Evolutionary conservation across 92 coral and sea anemone genomes (phyloP), one percentile per base, ranked within the genome.

Genomic region (Zoanthus solanderi): DNA sequence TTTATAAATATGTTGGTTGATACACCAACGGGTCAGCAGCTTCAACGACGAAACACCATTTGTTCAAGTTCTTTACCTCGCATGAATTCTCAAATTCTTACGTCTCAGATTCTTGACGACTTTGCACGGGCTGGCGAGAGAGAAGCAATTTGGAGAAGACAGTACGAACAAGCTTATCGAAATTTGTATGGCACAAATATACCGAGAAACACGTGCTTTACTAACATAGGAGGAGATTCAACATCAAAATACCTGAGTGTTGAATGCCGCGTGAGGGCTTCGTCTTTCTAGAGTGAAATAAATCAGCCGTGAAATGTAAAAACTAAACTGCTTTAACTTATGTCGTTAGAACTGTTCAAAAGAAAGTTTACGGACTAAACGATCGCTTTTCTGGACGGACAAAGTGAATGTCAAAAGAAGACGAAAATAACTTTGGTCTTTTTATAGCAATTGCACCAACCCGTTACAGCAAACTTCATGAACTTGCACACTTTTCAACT

Each of bases 21-120:
- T 12, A 81, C 85, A 46, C 85, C 85, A 44, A 81, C 85, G 7
- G 85, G 85, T 10, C 85, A 81, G 6, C 85, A 81, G 37, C 85
- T 81, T 44, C 85, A 81, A 5, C 75, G 85, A 0, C 42, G 85
- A 18, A 81, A 81, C 58, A 81, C 85, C 2, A 81, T 81, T 47
- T 81, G 85, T 30, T 81, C 85, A 17, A 68, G 85, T 32, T 65
- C 75, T 46, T 31, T 81, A 13, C 85, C 85, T 52, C 73, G 75
- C 1, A 66, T 81, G 75, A 81, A 63, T 29, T 28, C 75, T 4
- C 85, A 81, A 29, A 57, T 81, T 18, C 85, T 81, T 10, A 81
- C 85, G 8, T 81, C 85, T 18, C 85, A 81, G 23, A 81, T 81
- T 66, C 85, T 81, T 17, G 85, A 81, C 32, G 85, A 81, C 47